Evolutionary conservation across 2,888 invertebrate genomes (phyloP), one percentile per base, ranked within the genome.

Genomic region (Drosophila neutralis): DNA sequence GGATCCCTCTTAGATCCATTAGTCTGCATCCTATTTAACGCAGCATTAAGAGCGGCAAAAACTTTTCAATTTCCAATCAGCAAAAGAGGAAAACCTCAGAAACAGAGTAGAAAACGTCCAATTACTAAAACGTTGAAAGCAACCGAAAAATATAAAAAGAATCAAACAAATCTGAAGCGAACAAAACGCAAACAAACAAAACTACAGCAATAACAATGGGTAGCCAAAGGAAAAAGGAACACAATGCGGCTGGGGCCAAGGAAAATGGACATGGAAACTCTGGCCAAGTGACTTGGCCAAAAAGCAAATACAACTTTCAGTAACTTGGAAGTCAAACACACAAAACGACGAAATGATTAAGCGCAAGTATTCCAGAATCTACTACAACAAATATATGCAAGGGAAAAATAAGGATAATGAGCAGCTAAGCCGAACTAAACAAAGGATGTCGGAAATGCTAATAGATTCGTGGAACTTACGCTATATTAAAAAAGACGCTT

Each of bases 51-150:
- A 42, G 4, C 7, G 10, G 6, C 31, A 60, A 21, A 18, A 11
- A n/a, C 2, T 15, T 24, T 45, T 36, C 36, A 60, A 63, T 78
- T 64, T 67, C 65, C 67, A 76, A 82, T 68, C 62, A 78, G 63
- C 68, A 72, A 53, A 57, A 60, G 59, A 53, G 45, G 35, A 67
- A 63, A 69, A 31, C 24, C 49, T 51, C 29, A 38, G 29, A 52
- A 67, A 11, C 11, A 38, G 35, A 35, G 36, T 36, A 38, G 21
- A 42, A 60, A 63, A 54, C 45, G 48, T 69, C 63, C 67, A 76
- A 82, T 81, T 81, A 82, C 77, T 51, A 66, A 79, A 78, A 78
- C 52, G 73, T 57, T 45, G 49, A 66, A 42, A 73, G 66, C 40
- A 63, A 52, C 49, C 56, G 65, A 51, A 65, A 69, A 67, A 67